Evolutionary conservation across 2,797 vertebrate species (phyloP).

Genomic region (Poecilia velifera): DNA sequence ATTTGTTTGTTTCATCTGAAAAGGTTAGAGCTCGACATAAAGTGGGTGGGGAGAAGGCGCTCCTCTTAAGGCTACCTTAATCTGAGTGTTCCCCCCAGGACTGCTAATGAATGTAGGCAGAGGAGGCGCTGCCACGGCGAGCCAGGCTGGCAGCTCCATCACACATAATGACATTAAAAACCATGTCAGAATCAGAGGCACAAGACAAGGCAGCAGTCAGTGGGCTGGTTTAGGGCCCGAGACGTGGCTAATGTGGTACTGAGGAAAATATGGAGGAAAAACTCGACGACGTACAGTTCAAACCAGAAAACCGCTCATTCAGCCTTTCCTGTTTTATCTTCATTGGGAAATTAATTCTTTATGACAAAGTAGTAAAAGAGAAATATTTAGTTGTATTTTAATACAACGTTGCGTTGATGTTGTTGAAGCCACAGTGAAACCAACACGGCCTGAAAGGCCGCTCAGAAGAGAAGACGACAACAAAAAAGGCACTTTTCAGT

Average conservation of each 20-base stretch:
- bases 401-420: too few relatives aligned
- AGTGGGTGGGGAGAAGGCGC: constrained; percentile 55
- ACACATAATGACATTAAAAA: constrained; percentile 36
- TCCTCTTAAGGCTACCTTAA: constrained; percentile 66
- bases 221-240: constrained; percentile 57
- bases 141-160: constrained; percentile 34
- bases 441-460: neutral
- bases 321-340: neutral
- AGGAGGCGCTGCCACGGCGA: constrained; percentile 38
- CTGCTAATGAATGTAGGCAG: constrained; percentile 55
- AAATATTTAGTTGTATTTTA: too few relatives aligned
- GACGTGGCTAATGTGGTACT: constrained; percentile 65
- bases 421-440: neutral
- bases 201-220: constrained; percentile 45
- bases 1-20: constrained; percentile 74
- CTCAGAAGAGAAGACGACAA: neutral
- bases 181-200: constrained; percentile 58
- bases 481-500: neutral
- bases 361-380: neutral
- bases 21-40: constrained; percentile 70
- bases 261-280: constrained; percentile 1
- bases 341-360: too few relatives aligned
- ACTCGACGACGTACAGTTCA: neutral
- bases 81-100: constrained; percentile 58
- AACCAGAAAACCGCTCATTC: neutral